A percentile compares a stretch with the other conserved stretches of the same genome.
Evolutionary conservation across 2,797 vertebrate species (phyloP).

Genomic region (Xerus rutilus): DNA sequence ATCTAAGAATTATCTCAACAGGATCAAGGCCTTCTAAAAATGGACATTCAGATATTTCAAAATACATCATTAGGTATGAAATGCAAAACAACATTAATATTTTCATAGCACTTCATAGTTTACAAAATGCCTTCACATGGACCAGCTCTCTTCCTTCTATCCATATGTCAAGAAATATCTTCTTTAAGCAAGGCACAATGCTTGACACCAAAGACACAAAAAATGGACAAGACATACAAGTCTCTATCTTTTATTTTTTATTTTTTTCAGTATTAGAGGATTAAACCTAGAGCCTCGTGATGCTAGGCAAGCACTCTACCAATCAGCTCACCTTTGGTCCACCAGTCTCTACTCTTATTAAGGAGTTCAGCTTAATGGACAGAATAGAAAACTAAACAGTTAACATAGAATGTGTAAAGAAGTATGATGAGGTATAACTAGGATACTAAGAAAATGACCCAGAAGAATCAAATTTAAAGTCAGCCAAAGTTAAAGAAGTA

Average conservation of each 20-base stretch:
- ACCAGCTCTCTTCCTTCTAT: conserved; percentile 8
- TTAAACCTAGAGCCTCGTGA: background rate
- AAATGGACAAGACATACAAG: conserved; percentile 32
- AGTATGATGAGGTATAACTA: background rate
- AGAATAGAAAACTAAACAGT: conserved; percentile 26
- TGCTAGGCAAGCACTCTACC: background rate
- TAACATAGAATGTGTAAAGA: background rate
- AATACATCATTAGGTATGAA: conserved; percentile 12
- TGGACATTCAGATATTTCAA: conserved; percentile 14
- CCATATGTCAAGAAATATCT: conserved; percentile 18
- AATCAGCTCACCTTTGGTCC: background rate
- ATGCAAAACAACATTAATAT: conserved; percentile 47
- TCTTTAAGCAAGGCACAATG: background rate
- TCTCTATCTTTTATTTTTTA: background rate
- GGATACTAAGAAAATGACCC: background rate
- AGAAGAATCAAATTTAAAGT: background rate
- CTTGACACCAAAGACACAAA: conserved; percentile 14
- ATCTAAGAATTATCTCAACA: conserved; percentile 41
- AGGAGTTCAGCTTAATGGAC: conserved; percentile 29
- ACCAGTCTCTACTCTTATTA: background rate
- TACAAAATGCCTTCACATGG: conserved; percentile 73
- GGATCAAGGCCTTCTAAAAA: conserved; percentile 60
- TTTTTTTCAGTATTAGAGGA: background rate
- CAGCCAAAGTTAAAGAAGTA: background rate
- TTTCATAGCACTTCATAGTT: conserved; percentile 58